Base-by-base conservation (phyloP, 2,113 vertebrate species). In the Sebastes schlegelii region DNA sequence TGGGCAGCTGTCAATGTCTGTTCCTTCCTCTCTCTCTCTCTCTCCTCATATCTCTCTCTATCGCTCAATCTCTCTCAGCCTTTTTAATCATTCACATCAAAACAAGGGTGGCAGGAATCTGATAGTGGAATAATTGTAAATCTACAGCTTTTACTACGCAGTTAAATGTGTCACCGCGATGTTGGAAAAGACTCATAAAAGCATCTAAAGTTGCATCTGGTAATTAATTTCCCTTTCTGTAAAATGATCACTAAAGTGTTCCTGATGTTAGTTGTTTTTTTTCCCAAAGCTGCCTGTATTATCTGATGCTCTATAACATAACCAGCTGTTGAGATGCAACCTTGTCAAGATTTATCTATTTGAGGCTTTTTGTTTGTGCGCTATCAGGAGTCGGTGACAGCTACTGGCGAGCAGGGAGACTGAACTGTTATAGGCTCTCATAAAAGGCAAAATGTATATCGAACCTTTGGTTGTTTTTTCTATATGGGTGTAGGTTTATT, bases 1-100 rank as follows among this genome's bases (percentile, higher is more conserved):
- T 79, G 55, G 86, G 78, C 82, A 79, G 87, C 84, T 86, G 87
- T 92, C 91, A 77, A 62, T 74, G 73, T 49, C 76, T 16, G 48
- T 80, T 70, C 69, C 69, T 67, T 77, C 68, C 8, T 10, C 48
- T 80, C 49, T 45, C 54, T 58, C 54, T 7, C 11, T 60, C n/a
- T 48, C 23, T 52, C 72, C 13, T 62, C 60, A 17, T 75, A 51
- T 80, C 45, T 46, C 58, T 69, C 34, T 2, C 70, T 62, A 55
- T 12, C 11, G 17, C 67, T 71, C 78, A 2, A 58, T 84, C 68
- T 70, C 64, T 46, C 66, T 42, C 70, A 5, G 7, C 46, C 42
- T 57, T 51, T 73, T 81, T 68, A 85, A 90, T 89, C 88, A 83
- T 65, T 77, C 23, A 8, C 43, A 92, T 90, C 78, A 52, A 84